These are phyloP conservation scores for Subacronicta megacephala DNA, from an alignment of 2,888 invertebrate genomes.

Conservation along the genomic window DNA sequence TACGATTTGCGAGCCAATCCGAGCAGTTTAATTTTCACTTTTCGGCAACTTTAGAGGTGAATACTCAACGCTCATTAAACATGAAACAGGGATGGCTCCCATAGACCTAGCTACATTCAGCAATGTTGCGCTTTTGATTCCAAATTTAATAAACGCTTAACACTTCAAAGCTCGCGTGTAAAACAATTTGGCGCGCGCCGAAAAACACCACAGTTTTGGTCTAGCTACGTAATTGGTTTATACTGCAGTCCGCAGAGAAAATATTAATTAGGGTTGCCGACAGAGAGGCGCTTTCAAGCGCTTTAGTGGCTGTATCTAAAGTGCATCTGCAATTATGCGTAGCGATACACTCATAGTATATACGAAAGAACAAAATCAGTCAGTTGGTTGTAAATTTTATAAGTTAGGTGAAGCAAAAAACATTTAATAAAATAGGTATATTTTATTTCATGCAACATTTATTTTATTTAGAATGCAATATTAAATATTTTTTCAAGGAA, in stretches of 20 bases:
- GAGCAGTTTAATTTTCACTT: conserved; percentile 37
- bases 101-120: conserved; percentile 59
- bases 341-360: too few species aligned
- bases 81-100: conserved; percentile 53
- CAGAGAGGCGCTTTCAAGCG: conserved; percentile 73
- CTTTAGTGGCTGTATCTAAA: conserved; percentile 58
- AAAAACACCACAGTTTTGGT: conserved; percentile 86
- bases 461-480: too few species aligned
- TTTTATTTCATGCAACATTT: too few species aligned
- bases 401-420: too few species aligned
- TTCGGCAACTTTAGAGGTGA: conserved; percentile 30
- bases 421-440: too few species aligned
- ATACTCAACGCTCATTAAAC: conserved; percentile 47
- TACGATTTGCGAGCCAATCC: conserved; percentile 5
- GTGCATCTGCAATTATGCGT: conserved; percentile 46
- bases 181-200: conserved; percentile 85
- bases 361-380: too few species aligned
- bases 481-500: too few species aligned
- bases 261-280: conserved; percentile 86
- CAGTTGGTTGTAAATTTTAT: too few species aligned
- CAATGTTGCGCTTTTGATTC: conserved; percentile 82
- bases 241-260: conserved; percentile 73
- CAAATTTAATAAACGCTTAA: conserved; percentile 88
- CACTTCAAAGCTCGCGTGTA: conserved; percentile 85
- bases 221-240: conserved; percentile 85